These are phyloP conservation scores for Limnephilus marmoratus DNA, from an alignment of 2,888 invertebrate genomes.

Conservation along the genomic window DNA sequence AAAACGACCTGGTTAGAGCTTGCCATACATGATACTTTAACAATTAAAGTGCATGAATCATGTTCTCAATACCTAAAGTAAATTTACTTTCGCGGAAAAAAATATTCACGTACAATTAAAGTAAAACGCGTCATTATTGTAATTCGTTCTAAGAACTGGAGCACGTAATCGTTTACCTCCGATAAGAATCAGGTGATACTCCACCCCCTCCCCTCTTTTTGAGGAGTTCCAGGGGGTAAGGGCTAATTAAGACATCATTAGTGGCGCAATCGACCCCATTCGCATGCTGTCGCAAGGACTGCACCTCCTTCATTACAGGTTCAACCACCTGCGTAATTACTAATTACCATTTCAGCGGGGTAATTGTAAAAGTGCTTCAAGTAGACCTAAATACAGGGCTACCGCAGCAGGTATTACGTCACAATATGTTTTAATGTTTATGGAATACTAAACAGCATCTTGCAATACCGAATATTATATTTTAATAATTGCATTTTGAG, in stretches of 20 bases:
- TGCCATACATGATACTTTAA: neutral
- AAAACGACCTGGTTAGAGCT: neutral
- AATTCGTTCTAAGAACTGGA: neutral
- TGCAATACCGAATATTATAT: neutral
- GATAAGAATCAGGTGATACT: constrained; percentile 25
- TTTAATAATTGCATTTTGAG: neutral
- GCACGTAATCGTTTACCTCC: neutral
- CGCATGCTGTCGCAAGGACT: constrained; percentile 48
- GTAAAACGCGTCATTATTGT: neutral
- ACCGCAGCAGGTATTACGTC: neutral
- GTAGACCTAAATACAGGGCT: constrained; percentile 22
- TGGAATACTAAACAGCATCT: neutral
- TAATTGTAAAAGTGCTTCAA: neutral
- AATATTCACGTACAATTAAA: neutral
- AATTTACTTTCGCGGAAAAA: neutral
- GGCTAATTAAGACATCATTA: constrained; percentile 60
- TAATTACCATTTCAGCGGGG: neutral
- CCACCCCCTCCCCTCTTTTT: neutral
- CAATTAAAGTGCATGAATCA: neutral
- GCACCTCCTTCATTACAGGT: constrained; percentile 32
- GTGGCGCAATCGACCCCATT: constrained; percentile 54
- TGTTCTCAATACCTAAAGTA: neutral
- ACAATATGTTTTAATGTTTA: neutral
- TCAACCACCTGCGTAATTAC: constrained; percentile 3
- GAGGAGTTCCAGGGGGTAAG: constrained; percentile 49